Conservation (phyloP, 2,797 vertebrate genomes). For the Cossypha polioptera region DNA sequence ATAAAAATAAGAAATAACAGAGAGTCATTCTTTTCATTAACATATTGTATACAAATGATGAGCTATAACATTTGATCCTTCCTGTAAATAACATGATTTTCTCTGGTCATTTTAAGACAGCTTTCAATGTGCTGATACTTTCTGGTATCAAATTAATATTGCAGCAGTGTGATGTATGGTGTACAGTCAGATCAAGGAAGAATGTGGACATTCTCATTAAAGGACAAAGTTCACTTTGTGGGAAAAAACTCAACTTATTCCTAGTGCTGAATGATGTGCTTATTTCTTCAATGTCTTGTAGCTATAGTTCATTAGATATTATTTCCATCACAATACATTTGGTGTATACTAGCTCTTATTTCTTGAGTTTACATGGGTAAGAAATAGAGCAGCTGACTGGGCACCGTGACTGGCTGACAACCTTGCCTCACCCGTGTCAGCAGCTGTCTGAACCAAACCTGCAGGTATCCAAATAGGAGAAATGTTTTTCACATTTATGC, state of each 20-base stretch:
- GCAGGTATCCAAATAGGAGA: background rate
- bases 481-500: background rate
- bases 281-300: conserved; percentile 33
- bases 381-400: background rate
- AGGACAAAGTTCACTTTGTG: background rate
- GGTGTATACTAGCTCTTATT: background rate
- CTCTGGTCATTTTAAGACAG: background rate
- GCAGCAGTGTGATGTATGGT: background rate
- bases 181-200: background rate
- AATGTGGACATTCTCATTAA: conserved; percentile 45
- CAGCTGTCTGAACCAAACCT: conserved; percentile 22
- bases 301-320: conserved; percentile 38
- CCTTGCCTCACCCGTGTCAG: background rate
- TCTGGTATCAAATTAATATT: conserved; percentile 13
- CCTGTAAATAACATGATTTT: background rate
- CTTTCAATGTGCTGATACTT: background rate
- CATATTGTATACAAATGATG: background rate
- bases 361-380: background rate
- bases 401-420: background rate
- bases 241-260: background rate
- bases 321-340: background rate
- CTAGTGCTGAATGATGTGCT: background rate
- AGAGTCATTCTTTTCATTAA: background rate
- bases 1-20: background rate
- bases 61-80: background rate